These are phyloP conservation scores for Crypturellus tataupa DNA, from an alignment of 2,797 vertebrate genomes.

Conservation along the genomic window DNA sequence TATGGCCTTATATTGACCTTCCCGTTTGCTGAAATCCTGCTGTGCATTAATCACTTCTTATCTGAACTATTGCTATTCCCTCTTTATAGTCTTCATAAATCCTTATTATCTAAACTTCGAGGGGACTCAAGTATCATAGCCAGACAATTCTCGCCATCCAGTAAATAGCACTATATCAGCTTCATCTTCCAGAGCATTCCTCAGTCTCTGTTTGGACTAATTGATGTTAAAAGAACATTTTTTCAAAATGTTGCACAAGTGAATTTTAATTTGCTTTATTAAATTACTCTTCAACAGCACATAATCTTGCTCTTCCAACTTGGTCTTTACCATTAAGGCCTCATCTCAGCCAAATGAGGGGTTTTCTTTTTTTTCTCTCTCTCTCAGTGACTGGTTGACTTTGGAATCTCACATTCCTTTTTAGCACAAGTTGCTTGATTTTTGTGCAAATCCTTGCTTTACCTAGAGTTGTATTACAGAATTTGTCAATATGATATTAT, in stretches of 20 bases:
- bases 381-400: background rate
- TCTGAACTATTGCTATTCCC: background rate
- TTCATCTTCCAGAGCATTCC: background rate
- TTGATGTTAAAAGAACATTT: background rate
- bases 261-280: background rate
- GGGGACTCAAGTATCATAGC: background rate
- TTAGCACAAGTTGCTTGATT: background rate
- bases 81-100: conserved; percentile 12
- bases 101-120: background rate
- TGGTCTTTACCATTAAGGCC: background rate
- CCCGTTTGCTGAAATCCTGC: background rate
- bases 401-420: background rate
- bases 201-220: background rate
- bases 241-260: background rate
- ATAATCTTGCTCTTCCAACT: background rate
- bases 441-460: background rate
- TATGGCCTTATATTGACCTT: background rate
- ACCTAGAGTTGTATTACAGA: background rate
- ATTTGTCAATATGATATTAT: background rate
- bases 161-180: background rate
- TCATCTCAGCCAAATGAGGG: background rate
- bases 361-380: background rate
- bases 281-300: background rate
- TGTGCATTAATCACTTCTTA: background rate
- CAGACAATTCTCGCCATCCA: background rate